Base-by-base conservation (phyloP, 2,113 vertebrate genomes). In the Microcebus ravelobensis region DNA sequence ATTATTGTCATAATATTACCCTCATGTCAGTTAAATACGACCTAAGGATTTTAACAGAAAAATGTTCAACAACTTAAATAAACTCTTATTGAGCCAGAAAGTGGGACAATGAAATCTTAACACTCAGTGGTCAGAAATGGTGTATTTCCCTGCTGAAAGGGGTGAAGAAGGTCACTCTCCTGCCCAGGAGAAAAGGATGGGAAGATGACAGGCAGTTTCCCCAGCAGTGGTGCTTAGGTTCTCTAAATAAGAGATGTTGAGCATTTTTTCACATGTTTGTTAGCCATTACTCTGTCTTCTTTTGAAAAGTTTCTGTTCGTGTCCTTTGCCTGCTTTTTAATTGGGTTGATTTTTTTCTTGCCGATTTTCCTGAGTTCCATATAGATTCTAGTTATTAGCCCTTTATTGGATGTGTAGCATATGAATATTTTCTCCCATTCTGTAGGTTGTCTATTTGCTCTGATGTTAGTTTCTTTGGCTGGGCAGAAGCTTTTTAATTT, bases 41-140 rank as follows among this genome's bases (percentile, higher is more conserved):
- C 55, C 36, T 71, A 95, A 91, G 34, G 8, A 52, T 93, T 93
- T 96, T 77, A 89, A 76, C 12, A 55, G 21, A 36, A 83, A 61
- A 88, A n/a, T 52, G 2, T 76, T 96, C 42, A 89, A 55, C 34
- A 89, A 55, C 20, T 68, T 84, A 50, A 68, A 29, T 84, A 61
- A 83, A 61, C 57, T 90, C n/a, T 79, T 83, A 27, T 4, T 87
- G 52, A 76, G 36, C n/a, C 6, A 68, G 14, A 17, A 45, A 85
- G 55, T 88, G 31, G 67, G 45, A 6, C 20, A 80, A 71, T 55
- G 6, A 48, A 10, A 15, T 71, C 42, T 86, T 82, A 50, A 50
- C 3, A 87, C 9, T 17, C 6, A 5, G 34, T 59, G 34, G 39
- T 71, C 39, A 90, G 82, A 14, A 93, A 81, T 90, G 21, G 45